phyloP scores from a whole-genome alignment of 2,888 invertebrate genomes.

The Drosophila anomalata region DNA sequence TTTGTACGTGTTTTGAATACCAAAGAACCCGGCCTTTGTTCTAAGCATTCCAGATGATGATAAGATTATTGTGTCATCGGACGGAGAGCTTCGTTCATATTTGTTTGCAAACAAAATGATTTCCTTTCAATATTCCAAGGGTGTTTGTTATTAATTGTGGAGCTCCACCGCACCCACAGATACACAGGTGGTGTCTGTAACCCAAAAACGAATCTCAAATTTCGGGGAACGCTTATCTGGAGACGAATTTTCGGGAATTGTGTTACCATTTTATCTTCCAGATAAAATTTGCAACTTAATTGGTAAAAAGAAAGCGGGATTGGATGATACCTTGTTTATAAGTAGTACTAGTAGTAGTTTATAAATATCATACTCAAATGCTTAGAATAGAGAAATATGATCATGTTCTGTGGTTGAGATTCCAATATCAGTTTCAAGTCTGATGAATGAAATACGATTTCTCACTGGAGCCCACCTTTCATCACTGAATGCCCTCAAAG shows the following conservation, averaged over 20 bases:
- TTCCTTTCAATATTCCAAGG: slow-evolving; percentile 4
- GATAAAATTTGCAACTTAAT: background rate
- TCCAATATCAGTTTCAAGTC: background rate
- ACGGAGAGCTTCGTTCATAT: slow-evolving; percentile 9
- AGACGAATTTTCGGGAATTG: background rate
- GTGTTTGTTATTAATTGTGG: background rate
- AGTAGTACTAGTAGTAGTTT: too few relatives aligned
- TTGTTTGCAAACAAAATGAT: slow-evolving; percentile 34
- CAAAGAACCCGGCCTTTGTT: slow-evolving; percentile 26
- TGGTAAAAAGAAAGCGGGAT: background rate
- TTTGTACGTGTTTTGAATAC: slow-evolving; percentile 25
- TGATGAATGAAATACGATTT: background rate
- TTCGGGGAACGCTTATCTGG: slow-evolving; percentile 33
- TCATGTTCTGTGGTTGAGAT: background rate
- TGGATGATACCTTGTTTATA: background rate
- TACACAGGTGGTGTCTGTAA: slow-evolving; percentile 13
- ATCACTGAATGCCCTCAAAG: background rate
- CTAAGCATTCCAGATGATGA: slow-evolving; percentile 21
- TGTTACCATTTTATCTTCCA: slow-evolving; percentile 1
- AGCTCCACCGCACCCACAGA: background rate
- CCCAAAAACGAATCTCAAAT: slow-evolving; percentile 6
- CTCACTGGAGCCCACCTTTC: background rate
- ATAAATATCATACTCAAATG: too few relatives aligned
- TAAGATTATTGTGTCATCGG: slow-evolving; percentile 34
- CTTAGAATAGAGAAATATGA: background rate